These are phyloP conservation scores for Loxodonta africana DNA, from an alignment of 2,113 vertebrate genomes.

Conservation along the genomic window DNA sequence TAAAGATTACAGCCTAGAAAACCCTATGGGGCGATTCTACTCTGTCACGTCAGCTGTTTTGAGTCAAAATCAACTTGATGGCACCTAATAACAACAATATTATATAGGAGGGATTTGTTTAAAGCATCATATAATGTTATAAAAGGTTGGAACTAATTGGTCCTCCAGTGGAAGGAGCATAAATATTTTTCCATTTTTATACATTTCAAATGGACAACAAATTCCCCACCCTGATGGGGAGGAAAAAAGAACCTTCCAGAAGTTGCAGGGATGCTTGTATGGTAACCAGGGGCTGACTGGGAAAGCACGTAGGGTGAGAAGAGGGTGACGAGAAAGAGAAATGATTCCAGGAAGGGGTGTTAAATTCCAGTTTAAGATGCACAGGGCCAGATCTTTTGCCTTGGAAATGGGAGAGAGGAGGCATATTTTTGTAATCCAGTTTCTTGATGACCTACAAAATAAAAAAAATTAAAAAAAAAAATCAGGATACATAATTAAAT, in stretches of 20 bases:
- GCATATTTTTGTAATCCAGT: constrained; percentile 6
- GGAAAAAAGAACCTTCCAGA: neutral
- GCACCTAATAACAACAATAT: too few relatives aligned
- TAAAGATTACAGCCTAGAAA: too few relatives aligned
- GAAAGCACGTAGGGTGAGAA: neutral
- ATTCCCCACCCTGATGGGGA: neutral
- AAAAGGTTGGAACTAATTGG: neutral
- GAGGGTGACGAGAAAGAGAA: neutral
- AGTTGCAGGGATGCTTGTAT: neutral
- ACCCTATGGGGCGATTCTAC: too few relatives aligned
- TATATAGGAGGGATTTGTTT: neutral
- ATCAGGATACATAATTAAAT: constrained; percentile 45
- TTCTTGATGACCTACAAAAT: constrained; percentile 23
- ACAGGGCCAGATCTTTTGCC: neutral
- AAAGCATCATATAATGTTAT: neutral
- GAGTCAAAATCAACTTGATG: neutral
- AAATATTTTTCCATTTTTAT: neutral
- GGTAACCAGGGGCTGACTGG: neutral
- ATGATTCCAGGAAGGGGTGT: neutral
- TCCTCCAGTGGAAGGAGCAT: neutral
- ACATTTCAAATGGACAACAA: neutral
- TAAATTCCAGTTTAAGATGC: neutral
- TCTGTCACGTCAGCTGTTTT: neutral
- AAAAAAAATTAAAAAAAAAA: neutral
- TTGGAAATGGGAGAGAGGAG: neutral